Percentiles rank a stretch among this genome's conserved stretches.
Conservation (phyloP, 2,888 invertebrate genomes). For the Cataglyphis livida region DNA sequence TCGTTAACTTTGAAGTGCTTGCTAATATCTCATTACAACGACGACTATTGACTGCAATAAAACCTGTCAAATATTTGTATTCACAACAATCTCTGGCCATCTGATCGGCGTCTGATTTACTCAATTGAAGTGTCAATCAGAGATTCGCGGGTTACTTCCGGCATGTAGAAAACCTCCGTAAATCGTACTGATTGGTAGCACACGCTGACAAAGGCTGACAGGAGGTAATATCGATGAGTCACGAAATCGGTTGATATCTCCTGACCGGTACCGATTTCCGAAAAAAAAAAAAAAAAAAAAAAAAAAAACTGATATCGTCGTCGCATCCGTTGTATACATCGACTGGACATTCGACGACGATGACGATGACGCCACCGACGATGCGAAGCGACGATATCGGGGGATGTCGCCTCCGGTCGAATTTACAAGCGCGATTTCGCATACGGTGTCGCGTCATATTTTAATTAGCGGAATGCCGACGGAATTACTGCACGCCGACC, state of each 20-base stretch:
- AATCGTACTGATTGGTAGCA: constrained; percentile 27
- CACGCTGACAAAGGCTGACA: background rate
- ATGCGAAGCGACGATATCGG: background rate
- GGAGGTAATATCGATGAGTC: constrained; percentile 58
- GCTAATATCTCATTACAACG: constrained; percentile 40
- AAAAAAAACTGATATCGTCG: constrained; percentile 13
- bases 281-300: constrained; percentile 27
- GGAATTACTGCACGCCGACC: constrained; percentile 71
- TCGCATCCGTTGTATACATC: constrained; percentile 2
- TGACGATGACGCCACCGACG: background rate
- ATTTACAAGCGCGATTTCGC: constrained; percentile 64
- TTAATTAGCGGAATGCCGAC: constrained; percentile 77
- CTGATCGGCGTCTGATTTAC: constrained; percentile 37
- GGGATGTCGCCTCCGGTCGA: constrained; percentile 33
- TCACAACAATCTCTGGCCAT: constrained; percentile 13
- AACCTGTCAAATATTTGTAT: constrained; percentile 23
- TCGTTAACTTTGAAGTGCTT: background rate
- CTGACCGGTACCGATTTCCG: constrained; percentile 41
- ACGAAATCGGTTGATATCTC: constrained; percentile 59
- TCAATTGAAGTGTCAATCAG: constrained; percentile 65
- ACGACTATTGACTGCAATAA: constrained; percentile 14
- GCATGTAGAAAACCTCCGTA: constrained; percentile 43
- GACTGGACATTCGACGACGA: background rate
- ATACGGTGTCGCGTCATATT: constrained; percentile 70
- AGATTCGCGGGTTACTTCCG: constrained; percentile 69